Evolutionary conservation across 2,797 vertebrate genomes (phyloP).

Genomic region (Cuniculus paca): DNA sequence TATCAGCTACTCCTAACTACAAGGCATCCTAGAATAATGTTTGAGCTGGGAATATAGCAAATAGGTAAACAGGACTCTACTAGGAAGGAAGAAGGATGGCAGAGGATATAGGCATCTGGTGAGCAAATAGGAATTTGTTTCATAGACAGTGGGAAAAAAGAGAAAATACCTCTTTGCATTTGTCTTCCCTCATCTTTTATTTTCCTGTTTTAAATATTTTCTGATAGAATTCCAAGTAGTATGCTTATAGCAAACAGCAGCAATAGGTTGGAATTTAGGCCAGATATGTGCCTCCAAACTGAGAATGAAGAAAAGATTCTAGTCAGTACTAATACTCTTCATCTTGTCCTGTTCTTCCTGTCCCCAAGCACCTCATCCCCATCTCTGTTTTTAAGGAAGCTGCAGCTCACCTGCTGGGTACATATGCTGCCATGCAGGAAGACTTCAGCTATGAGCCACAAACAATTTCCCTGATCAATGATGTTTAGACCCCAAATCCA

Average conservation of each 20-base stretch:
- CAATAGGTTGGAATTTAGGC: not conserved
- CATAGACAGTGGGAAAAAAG: not conserved
- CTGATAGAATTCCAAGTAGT: not conserved
- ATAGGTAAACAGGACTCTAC: not conserved
- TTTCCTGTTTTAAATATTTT: conserved; percentile 2
- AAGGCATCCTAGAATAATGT: not conserved
- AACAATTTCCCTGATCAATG: not conserved
- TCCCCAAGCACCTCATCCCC: not conserved
- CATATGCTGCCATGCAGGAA: not conserved
- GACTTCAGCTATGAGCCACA: not conserved
- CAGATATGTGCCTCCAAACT: not conserved
- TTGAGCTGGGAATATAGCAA: not conserved
- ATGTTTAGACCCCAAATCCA: not conserved
- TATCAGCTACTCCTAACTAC: not conserved
- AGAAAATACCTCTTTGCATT: not conserved
- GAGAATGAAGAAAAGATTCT: not conserved
- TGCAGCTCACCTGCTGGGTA: not conserved
- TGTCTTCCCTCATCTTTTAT: not conserved
- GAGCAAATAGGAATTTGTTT: not conserved
- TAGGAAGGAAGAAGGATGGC: not conserved
- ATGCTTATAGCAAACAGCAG: not conserved
- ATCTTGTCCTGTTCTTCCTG: not conserved
- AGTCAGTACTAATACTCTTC: not conserved
- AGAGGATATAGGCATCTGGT: not conserved
- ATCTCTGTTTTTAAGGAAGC: not conserved